Evolutionary conservation across 2,797 vertebrate species (phyloP).

Genomic region (Chelon labrosus): DNA sequence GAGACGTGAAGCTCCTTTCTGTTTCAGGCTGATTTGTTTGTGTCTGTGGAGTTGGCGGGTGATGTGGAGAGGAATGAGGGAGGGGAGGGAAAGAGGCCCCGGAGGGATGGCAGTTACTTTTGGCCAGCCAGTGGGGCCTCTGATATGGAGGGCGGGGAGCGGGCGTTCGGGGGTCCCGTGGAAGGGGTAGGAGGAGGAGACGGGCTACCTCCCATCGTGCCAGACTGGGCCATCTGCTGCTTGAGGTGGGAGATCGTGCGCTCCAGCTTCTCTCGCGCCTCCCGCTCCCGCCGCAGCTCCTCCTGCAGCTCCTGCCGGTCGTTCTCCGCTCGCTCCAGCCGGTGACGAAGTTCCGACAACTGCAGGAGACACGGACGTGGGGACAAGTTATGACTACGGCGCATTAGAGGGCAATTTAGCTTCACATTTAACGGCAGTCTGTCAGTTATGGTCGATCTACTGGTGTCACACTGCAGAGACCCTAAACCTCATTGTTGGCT

Average conservation of each 20-base stretch:
- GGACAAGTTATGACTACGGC: slow-evolving; percentile 26
- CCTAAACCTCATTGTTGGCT: not conserved
- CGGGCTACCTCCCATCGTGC: slow-evolving; percentile 75
- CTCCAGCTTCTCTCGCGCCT: slow-evolving; percentile 94
- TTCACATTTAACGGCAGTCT: slow-evolving; percentile 1
- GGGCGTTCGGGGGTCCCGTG: slow-evolving; percentile 71
- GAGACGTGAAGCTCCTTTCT: slow-evolving; percentile 55
- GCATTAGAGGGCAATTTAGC: slow-evolving; percentile 6
- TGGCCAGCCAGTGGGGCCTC: slow-evolving; percentile 73
- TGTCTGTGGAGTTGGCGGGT: slow-evolving; percentile 61
- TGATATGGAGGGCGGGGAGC: slow-evolving; percentile 69
- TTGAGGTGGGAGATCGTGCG: slow-evolving; percentile 92
- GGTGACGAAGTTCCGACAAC: slow-evolving; percentile 92
- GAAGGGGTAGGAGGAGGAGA: slow-evolving; percentile 78
- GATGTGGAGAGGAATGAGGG: slow-evolving; percentile 51
- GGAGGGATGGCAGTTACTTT: slow-evolving; percentile 71
- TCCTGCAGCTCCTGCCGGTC: slow-evolving; percentile 95
- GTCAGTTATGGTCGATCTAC: not conserved
- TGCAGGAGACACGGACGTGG: slow-evolving; percentile 62
- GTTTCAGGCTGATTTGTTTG: slow-evolving; percentile 67
- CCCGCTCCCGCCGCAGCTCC: slow-evolving; percentile 92
- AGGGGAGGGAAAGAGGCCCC: slow-evolving; percentile 29
- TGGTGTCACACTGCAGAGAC: not conserved
- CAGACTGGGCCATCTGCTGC: slow-evolving; percentile 84
- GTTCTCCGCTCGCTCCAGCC: slow-evolving; percentile 92